phyloP scores from a whole-genome alignment of 2,888 invertebrate species.

The Dusona sp. region DNA sequence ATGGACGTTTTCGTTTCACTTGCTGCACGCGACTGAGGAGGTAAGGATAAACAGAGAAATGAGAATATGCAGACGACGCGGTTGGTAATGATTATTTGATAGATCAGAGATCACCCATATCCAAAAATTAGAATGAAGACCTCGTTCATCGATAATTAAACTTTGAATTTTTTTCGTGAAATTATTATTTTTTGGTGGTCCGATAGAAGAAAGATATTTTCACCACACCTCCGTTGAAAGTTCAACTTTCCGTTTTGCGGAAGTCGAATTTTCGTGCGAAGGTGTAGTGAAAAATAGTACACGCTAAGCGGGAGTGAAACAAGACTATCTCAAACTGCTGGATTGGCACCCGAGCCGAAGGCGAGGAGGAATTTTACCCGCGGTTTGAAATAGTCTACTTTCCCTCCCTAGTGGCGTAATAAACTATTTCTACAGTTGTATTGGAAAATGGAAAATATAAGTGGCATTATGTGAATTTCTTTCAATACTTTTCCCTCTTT shows the following conservation, averaged over 20 bases:
- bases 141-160: neutral
- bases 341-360: too few species aligned
- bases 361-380: too few species aligned
- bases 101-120: neutral
- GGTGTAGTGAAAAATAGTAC: too few species aligned
- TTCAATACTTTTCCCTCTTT: neutral
- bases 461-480: neutral
- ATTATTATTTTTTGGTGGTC: neutral
- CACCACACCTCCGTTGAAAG: too few species aligned
- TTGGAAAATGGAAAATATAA: neutral
- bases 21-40: neutral
- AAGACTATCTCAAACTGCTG: too few species aligned
- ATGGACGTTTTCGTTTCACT: constrained; percentile 33
- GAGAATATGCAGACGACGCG: constrained; percentile 34
- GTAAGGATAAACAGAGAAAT: constrained; percentile 20
- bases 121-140: neutral
- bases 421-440: neutral
- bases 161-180: too few species aligned
- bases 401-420: too few species aligned
- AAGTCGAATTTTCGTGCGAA: too few species aligned
- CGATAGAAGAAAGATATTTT: neutral
- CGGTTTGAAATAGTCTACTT: too few species aligned
- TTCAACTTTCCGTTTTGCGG: too few species aligned
- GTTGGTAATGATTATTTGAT: constrained; percentile 20
- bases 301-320: too few species aligned